A percentile compares a stretch with the other conserved stretches of the same genome.
Evolutionary conservation across 2,113 vertebrate species (phyloP).

Genomic region (Prochilodus magdalenae): DNA sequence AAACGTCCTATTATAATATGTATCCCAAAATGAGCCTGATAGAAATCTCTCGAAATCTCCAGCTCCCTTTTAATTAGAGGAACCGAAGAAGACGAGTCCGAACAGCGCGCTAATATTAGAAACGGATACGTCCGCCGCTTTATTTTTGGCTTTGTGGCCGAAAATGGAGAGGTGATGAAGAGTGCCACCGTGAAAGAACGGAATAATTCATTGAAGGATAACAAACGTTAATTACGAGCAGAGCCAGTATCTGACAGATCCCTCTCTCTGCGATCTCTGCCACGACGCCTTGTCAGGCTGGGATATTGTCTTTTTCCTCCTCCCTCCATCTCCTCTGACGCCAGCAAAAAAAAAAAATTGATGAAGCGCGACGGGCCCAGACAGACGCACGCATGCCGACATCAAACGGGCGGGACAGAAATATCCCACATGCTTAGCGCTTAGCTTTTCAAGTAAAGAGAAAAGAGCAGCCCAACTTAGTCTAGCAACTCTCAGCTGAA

Average conservation of each 20-base stretch:
- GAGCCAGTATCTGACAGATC: slow-evolving; percentile 63
- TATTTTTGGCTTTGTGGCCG: neutral
- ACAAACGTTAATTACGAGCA: slow-evolving; percentile 70
- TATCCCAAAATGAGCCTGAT: neutral
- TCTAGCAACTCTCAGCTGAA: neutral
- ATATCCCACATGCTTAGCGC: slow-evolving; percentile 51
- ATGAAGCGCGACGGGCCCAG: slow-evolving; percentile 57
- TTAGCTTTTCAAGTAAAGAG: slow-evolving; percentile 4
- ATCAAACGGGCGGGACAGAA: slow-evolving; percentile 37
- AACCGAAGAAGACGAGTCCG: neutral
- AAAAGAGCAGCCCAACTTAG: slow-evolving; percentile 34
- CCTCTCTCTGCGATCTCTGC: slow-evolving; percentile 57
- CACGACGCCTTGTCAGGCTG: slow-evolving; percentile 54
- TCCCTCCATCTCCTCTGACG: slow-evolving; percentile 62
- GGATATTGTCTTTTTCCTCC: neutral
- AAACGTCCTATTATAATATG: neutral
- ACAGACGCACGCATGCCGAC: slow-evolving; percentile 60
- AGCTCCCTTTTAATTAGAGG: slow-evolving; percentile 19
- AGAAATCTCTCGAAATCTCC: neutral
- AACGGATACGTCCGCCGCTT: neutral
- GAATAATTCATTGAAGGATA: slow-evolving; percentile 71
- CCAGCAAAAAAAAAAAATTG: slow-evolving; percentile 61
- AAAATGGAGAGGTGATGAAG: slow-evolving; percentile 64
- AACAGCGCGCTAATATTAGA: neutral
- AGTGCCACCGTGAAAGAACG: slow-evolving; percentile 56